Base-by-base conservation (phyloP, 2,113 vertebrate species). In the Xyrauchen texanus region DNA sequence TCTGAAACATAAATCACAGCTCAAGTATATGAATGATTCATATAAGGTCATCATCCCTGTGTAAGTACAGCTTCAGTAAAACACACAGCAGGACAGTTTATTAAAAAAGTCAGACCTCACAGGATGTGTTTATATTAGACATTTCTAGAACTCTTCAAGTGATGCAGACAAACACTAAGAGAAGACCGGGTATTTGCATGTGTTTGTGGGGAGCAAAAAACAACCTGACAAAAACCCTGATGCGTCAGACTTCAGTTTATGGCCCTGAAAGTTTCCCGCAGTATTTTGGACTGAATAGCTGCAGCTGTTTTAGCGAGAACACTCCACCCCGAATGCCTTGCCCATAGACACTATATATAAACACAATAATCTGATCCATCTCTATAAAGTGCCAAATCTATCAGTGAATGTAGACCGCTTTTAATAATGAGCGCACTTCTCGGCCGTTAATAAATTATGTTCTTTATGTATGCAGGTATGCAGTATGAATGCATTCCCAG, bases 241-340 rank as follows among this genome's bases (percentile, higher is more conserved):
- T 3, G 77, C 9, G 60, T 76, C 79, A 77, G 82, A 57, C 21
- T 34, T 82, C 80, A 53, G 77, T 52, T 77, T 84, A 62, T 84
- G 80, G 67, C 51, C 4, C 67, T 60, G 57, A 76, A 68, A 12
- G 49, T 72, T 79, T 79, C 79, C 76, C 71, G 76, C 62, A 21
- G 67, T 55, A 1, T 34, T 34, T 34, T 34, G 21, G 21, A 34
- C 21, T 34, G 73, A 7, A 58, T 74, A 63, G 11, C 12, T 62
- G 82, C 78, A 80, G 82, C 82, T 83, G 82, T 80, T 77, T 53
- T 67, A 7, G 51, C 8, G 21, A 51, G 21, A 16, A n/a, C 61
- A 15, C 64, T 53, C 49, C 69, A 58, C 64, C 77, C 80, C 21
- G 47, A 77, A 77, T 49, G 11, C 34, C 44, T 61, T 34, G 11